Base-by-base conservation (phyloP, 2,888 invertebrate genomes). In the Rhaphigaster nebulosa region DNA sequence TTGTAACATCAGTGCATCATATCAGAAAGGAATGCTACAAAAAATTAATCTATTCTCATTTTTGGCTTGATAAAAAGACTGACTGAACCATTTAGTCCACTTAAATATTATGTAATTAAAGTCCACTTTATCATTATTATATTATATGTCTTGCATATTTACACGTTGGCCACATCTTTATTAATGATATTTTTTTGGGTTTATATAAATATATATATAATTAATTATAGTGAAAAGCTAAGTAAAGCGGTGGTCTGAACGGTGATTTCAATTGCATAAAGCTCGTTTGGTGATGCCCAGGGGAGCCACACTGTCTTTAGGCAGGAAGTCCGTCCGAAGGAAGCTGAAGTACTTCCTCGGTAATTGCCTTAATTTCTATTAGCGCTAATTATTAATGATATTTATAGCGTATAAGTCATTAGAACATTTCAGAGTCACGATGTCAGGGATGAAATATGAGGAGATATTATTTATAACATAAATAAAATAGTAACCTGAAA, bases 281-380 rank as follows among this genome's bases (percentile, higher is more conserved):
- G 20, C 34, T 76, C 12, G 70, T 76, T 76, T 20, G 38, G 8
- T 0, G 38, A 1, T 34, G 70, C 70, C 70, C 70, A 20, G 3
- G 70, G 70, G 70, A 76, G 38, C 70, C 70, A 76, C 20, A 38
- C 20, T 20, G 70, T 38, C 38, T 20, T 38, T 23, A 20, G 20
- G 34, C 38, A 34, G 20, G 20, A 38, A 38, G 70, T 1, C 65
- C 29, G 29, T 29, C 65, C 29, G 18, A 18, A 29, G 34, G 70
- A 23, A 60, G 10, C 70, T 38, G 2, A 3, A 20, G 5, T 76
- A 76, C 23, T 76, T 76, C 34, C 34, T 38, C 70, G 0, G 20
- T 76, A 76, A 76, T 38, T 38, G 38, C 34, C 70, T 76, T 76
- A 76, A 76, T 76, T 76, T 76, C 70, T 38, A 38, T 76, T 76